A percentile compares a stretch with the other conserved stretches of the same genome.
phyloP scores from a whole-genome alignment of 2,797 vertebrate species.

The Alca torda region DNA sequence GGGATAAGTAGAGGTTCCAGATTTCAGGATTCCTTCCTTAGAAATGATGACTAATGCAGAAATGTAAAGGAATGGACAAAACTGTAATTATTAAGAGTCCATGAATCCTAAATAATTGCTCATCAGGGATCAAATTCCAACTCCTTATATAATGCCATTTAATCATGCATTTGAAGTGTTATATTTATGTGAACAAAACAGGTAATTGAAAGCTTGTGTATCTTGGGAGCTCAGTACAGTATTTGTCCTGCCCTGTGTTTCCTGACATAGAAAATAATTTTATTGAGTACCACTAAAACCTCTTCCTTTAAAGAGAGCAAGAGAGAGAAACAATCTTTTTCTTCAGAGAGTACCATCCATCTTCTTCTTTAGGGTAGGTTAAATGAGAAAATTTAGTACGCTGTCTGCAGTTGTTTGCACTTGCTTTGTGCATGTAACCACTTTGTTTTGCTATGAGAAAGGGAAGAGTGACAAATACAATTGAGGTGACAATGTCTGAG shows the following conservation, averaged over 20 bases:
- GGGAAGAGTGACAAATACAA: background rate
- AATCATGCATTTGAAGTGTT: background rate
- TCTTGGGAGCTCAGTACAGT: background rate
- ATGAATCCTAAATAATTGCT: constrained; percentile 8
- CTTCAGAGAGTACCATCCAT: background rate
- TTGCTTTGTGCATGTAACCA: background rate
- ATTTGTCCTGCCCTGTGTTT: background rate
- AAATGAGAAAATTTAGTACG: constrained; percentile 19
- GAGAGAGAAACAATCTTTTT: constrained; percentile 14
- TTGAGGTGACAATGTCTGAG: background rate
- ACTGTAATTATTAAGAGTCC: background rate
- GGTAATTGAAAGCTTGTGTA: background rate
- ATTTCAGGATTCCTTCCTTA: background rate
- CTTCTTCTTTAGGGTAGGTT: background rate
- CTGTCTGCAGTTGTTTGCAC: background rate
- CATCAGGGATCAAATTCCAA: background rate
- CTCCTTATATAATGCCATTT: background rate
- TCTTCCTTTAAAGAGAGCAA: background rate
- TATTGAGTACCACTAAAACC: background rate
- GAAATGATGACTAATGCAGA: background rate
- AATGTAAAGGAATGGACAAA: background rate
- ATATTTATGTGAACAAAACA: background rate
- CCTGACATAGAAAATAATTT: background rate
- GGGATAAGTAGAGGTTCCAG: background rate
- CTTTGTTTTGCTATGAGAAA: constrained; percentile 9